phyloP scores from a whole-genome alignment of 1,140 invertebrate genomes.

The Paramacrobiotus metropolitanus region DNA sequence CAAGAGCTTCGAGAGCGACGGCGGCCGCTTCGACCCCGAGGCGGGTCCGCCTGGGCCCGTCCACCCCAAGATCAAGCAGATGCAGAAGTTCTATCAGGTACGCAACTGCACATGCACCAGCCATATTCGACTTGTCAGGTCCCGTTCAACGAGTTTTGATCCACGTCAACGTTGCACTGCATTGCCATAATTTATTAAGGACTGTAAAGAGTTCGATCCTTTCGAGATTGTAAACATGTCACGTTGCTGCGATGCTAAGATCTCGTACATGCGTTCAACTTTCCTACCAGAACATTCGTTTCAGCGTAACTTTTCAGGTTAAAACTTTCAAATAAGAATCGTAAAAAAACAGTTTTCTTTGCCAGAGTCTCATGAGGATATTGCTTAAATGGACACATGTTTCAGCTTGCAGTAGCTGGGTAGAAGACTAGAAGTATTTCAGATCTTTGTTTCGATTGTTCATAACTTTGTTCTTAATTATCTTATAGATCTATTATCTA shows the following conservation, averaged over 20 bases:
- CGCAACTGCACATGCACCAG: not conserved
- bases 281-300: not conserved
- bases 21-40: not conserved
- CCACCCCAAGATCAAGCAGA: not conserved
- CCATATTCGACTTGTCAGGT: not conserved
- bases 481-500: too few relatives aligned
- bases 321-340: too few relatives aligned
- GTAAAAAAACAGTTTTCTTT: too few relatives aligned
- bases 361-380: too few relatives aligned
- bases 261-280: not conserved
- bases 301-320: too few relatives aligned
- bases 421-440: too few relatives aligned
- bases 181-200: not conserved
- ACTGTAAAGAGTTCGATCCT: not conserved
- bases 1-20: not conserved
- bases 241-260: not conserved
- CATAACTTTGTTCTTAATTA: too few relatives aligned
- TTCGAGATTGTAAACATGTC: not conserved
- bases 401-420: too few relatives aligned
- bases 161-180: not conserved
- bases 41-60: not conserved
- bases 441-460: too few relatives aligned
- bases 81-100: conserved; percentile 1
- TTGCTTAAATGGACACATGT: too few relatives aligned
- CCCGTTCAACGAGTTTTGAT: not conserved